A percentile compares a stretch with the other conserved stretches of the same genome.
Conservation (phyloP, 2,888 invertebrate species). For the Nebria brevicollis region DNA sequence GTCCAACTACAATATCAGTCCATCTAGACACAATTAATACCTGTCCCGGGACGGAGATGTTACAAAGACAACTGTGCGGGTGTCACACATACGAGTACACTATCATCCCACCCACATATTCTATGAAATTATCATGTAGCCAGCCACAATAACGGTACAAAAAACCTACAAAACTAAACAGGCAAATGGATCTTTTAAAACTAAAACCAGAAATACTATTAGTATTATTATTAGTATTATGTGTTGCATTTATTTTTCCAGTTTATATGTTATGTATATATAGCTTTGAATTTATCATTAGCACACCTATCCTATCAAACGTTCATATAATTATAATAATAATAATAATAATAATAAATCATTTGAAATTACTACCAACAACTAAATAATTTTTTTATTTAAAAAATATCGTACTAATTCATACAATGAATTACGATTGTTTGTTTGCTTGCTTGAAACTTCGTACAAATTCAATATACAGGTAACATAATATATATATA, state of each 20-base stretch:
- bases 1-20: constrained; percentile 9
- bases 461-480: no score
- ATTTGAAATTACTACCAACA: no score
- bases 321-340: neutral
- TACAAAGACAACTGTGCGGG: constrained; percentile 19
- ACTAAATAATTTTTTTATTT: no score
- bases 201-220: neutral
- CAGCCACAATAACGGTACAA: neutral
- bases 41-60: constrained; percentile 27
- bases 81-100: neutral
- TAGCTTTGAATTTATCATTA: neutral
- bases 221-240: neutral
- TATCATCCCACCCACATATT: neutral
- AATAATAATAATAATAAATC: no score
- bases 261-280: neutral
- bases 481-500: no score
- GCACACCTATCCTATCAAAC: neutral
- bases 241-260: neutral
- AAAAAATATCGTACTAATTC: no score
- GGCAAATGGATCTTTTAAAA: neutral
- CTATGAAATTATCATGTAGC: constrained; percentile 22
- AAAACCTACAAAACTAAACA: neutral
- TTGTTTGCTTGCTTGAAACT: no score
- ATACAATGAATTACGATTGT: no score
- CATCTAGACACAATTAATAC: constrained; percentile 43